These are phyloP conservation scores for Mus spicilegus DNA, from an alignment of 2,113 vertebrate species.

Conservation along the genomic window DNA sequence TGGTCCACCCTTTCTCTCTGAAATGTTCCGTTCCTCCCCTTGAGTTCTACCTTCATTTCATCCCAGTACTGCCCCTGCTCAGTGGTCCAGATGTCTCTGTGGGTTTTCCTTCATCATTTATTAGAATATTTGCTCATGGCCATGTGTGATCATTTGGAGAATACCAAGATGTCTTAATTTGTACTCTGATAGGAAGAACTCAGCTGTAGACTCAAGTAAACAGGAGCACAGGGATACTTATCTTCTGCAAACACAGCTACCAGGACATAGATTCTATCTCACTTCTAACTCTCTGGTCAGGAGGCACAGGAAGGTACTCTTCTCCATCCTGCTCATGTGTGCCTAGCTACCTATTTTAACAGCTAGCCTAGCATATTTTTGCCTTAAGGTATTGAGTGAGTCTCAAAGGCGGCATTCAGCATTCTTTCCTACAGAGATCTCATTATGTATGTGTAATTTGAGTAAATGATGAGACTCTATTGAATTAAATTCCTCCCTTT, in stretches of 20 bases:
- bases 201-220: neutral
- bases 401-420: neutral
- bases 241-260: neutral
- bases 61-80: neutral
- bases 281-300: neutral
- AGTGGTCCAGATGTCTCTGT: neutral
- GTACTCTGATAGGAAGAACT: neutral
- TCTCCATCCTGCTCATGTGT: neutral
- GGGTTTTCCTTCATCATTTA: neutral
- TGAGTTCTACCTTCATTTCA: neutral
- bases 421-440: constrained; percentile 60
- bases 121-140: neutral
- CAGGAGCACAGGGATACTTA: neutral
- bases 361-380: constrained; percentile 59
- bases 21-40: neutral
- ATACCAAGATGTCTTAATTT: neutral
- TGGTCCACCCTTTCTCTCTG: neutral
- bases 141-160: neutral
- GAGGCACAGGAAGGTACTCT: neutral
- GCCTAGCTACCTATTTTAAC: neutral
- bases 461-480: constrained; percentile 70
- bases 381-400: constrained; percentile 50
- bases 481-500: constrained; percentile 76
- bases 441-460: constrained; percentile 67
- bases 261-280: neutral